Base-by-base conservation (phyloP, 1,140 invertebrate species). In the Cotesia vestalis region DNA sequence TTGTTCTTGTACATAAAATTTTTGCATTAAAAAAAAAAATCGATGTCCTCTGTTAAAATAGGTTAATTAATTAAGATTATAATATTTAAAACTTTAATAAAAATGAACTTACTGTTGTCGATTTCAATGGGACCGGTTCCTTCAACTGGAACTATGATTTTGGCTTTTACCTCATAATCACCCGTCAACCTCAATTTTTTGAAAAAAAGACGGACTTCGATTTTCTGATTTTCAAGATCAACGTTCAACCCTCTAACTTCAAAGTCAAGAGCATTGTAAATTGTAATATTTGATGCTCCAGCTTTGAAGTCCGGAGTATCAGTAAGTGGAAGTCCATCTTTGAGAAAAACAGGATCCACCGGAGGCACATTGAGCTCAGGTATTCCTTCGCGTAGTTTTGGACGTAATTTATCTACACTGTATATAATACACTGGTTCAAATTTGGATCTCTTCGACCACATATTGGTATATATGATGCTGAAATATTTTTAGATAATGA, bases 401-500 rank as follows among this genome's bases (percentile, higher is more conserved):
- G 86, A 53, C 85, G 82, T 1, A 93, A 60, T 3, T 62, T 68
- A 11, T 87, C 79, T 1, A 92, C 88, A 4, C 90, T 90, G 4
- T 90, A 81, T 14, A 78, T 75, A 0, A 91, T 85, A 74, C 92
- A 94, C 1, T 86, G 77, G 67, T 90, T 84, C 0, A 93, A 77
- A 0, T 91, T 85, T 0, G 88, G 88, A 78, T 92, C 89, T 55
- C 87, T 88, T 0, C 89, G 87, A 69, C 90, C 89, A 76, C 92
- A 94, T 9, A 91, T 75, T 53, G 90, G 84, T 0, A 93, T 88
- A 79, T 91, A 93, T 2, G 88, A 84, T 11, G 92, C 92, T 93
- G 85, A 0, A 88, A 87, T 73, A 59, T 72, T 75, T 61, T 27
- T 9, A 80, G 36, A 34, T 14, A 40, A 20, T 61, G 1, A 27